These are phyloP conservation scores for Alosa sapidissima DNA, from an alignment of 2,797 vertebrate genomes.

Conservation along the genomic window DNA sequence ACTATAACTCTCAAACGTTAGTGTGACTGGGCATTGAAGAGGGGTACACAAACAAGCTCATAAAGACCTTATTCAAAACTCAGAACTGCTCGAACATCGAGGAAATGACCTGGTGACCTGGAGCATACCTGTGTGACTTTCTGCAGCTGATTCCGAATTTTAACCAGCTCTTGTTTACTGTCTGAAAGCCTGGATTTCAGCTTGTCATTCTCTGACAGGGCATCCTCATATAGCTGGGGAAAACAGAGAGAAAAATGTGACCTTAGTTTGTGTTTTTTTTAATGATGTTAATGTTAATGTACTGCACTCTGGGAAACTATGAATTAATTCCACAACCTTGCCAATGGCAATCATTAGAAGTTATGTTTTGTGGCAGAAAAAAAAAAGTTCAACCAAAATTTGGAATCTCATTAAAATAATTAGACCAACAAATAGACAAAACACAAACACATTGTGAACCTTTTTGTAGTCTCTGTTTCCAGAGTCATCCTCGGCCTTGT, in stretches of 20 bases:
- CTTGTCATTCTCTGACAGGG: conserved; percentile 90
- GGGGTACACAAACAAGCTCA: no score
- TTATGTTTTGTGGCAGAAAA: neutral
- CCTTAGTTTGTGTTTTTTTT: neutral
- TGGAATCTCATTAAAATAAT: neutral
- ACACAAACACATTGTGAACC: conserved; percentile 63
- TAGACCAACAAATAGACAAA: neutral
- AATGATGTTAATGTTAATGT: neutral
- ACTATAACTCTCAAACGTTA: neutral
- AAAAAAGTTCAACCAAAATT: neutral
- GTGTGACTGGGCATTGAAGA: neutral
- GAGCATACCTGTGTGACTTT: conserved; percentile 85
- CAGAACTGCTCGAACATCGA: neutral
- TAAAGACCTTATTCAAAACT: no score
- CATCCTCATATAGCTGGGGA: conserved; percentile 87
- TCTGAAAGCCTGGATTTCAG: conserved; percentile 90
- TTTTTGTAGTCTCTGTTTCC: conserved; percentile 87
- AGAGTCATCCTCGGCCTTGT: conserved; percentile 79
- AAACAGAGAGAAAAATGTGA: conserved; percentile 3
- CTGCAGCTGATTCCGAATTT: conserved; percentile 87
- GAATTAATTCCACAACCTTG: neutral
- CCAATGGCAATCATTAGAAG: neutral
- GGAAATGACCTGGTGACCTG: neutral
- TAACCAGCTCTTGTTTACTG: conserved; percentile 87
- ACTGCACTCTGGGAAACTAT: neutral